These are phyloP conservation scores for Pseudomyrmex concolor DNA, from an alignment of 1,140 invertebrate genomes.

Conservation along the genomic window DNA sequence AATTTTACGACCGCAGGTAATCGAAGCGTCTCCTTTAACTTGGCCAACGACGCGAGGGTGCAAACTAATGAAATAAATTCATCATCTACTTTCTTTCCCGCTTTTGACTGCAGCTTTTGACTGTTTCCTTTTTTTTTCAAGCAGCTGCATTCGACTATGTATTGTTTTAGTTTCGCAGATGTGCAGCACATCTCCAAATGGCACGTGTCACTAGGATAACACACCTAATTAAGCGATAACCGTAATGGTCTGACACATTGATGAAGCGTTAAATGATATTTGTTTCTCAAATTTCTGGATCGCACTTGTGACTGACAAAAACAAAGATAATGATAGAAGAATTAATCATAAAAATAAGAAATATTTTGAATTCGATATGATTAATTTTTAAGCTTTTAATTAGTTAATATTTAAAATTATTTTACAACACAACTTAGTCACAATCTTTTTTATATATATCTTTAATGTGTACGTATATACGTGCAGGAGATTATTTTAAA, in stretches of 20 bases:
- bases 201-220: conserved; percentile 69
- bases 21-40: conserved; percentile 64
- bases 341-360: not conserved
- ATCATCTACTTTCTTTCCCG: conserved; percentile 34
- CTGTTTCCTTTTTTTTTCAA: conserved; percentile 25
- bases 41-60: conserved; percentile 2
- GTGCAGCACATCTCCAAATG: conserved; percentile 56
- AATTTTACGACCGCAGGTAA: conserved; percentile 48
- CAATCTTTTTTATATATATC: not conserved
- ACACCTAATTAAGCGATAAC: conserved; percentile 65
- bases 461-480: too few relatives aligned
- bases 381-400: not conserved
- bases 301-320: not conserved
- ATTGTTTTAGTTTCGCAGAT: conserved; percentile 73
- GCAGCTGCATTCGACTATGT: conserved; percentile 68
- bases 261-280: conserved; percentile 52
- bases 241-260: conserved; percentile 47
- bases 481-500: too few relatives aligned
- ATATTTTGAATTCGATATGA: not conserved
- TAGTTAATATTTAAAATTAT: not conserved
- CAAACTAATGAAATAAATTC: conserved; percentile 66
- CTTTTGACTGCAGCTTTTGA: not conserved
- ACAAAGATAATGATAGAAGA: not conserved
- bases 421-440: not conserved
- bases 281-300: not conserved